Base-by-base conservation (phyloP, 2,113 vertebrate species). In the Phalacrocorax carbo region DNA sequence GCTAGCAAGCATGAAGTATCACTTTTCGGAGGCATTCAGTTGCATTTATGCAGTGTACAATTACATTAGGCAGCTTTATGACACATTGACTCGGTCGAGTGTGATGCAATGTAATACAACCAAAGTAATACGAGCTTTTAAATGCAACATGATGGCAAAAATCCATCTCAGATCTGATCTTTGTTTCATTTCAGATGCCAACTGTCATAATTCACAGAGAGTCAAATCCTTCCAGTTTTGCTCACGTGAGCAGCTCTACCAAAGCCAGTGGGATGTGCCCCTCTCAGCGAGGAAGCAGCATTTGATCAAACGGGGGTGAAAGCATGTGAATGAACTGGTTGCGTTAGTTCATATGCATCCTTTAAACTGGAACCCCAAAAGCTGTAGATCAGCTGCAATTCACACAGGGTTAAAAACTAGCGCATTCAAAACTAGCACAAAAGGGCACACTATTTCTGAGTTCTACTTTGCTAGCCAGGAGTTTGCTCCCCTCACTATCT, bases 101-200 rank as follows among this genome's bases (percentile, higher is more conserved):
- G 95, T 79, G 93, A 86, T 95, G 94, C 96, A 94, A 84, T 94
- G 96, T 94, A 95, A 97, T 76, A 96, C 86, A 96, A 61, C 66
- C 77, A 61, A 86, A 96, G 97, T 97, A 97, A 97, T 51, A 90
- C 1, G 65, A 97, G 97, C 97, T 97, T 96, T 94, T 89, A 97
- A 97, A 97, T 95, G 96, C 92, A 97, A 97, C 95, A 94, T 84
- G 93, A 97, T 92, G 96, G 96, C 91, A 82, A 86, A 96, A 95
- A 93, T 94, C 90, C 92, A 93, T 92, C 94, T 95, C 81, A 2
- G 87, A 90, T 93, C 91, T 80, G 92, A 94, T 90, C 83, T 81
- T 93, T 72, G 54, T 76, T 91, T 91, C 75, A 14, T 52, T 96
- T 90, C 77, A 81, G 95, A 95, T 93, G 94, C 94, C 88, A 94